Evolutionary conservation across 2,797 vertebrate species (phyloP).

Genomic region (Cebuella pygmaea): DNA sequence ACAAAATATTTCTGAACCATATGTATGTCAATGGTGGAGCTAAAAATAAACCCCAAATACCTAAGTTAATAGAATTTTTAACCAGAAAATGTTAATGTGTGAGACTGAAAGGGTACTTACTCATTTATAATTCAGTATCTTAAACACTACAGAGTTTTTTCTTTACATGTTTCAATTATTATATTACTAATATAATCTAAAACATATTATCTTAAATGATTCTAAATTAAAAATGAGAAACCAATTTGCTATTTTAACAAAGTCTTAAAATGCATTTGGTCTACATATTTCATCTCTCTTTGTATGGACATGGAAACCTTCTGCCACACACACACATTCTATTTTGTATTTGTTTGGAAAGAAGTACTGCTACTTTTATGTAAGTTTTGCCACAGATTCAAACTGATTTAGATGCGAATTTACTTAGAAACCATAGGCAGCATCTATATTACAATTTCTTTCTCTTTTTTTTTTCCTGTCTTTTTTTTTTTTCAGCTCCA

Average conservation of each 20-base stretch:
- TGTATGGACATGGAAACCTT: neutral
- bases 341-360: constrained; percentile 66
- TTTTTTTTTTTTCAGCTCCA: constrained; percentile 85
- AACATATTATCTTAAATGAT: neutral
- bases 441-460: constrained; percentile 88
- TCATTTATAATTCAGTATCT: neutral
- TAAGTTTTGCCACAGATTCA: constrained; percentile 78
- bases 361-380: constrained; percentile 63
- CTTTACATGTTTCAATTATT: neutral
- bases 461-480: constrained; percentile 84
- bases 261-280: neutral
- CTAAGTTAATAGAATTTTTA: neutral
- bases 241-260: neutral
- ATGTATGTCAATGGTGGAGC: neutral
- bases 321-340: neutral
- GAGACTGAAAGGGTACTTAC: neutral
- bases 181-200: neutral
- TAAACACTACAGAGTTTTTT: neutral
- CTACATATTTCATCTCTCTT: neutral
- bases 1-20: neutral
- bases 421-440: constrained; percentile 88
- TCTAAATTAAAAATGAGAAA: neutral
- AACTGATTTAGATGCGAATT: constrained; percentile 84
- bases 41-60: neutral
- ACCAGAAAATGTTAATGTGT: neutral